Evolutionary conservation across 2,888 invertebrate genomes (phyloP).

Genomic region (Trachelus tabidus): DNA sequence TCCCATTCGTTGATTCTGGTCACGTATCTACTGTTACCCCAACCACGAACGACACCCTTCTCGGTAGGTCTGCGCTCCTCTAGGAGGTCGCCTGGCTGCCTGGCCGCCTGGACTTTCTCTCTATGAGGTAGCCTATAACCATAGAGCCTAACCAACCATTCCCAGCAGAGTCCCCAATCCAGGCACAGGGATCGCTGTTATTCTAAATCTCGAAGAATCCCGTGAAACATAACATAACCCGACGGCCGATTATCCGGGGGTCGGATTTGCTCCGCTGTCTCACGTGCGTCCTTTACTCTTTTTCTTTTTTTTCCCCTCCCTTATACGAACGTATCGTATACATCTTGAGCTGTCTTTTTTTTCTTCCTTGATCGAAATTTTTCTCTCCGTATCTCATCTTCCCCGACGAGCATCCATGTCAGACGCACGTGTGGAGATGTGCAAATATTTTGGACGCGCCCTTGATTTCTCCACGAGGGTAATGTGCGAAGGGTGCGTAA

Average conservation of each 20-base stretch:
- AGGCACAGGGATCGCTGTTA: background rate
- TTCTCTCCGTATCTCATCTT: background rate
- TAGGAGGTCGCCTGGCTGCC: background rate
- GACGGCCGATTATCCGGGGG: background rate
- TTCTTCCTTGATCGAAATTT: background rate
- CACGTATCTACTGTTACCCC: constrained; percentile 26
- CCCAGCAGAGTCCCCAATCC: background rate
- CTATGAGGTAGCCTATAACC: background rate
- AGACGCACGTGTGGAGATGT: background rate
- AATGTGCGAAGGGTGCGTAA: background rate
- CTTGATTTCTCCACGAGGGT: background rate
- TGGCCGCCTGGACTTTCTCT: background rate
- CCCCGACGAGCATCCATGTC: background rate
- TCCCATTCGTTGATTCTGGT: constrained; percentile 19
- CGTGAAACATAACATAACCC: background rate
- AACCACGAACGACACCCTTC: constrained; percentile 6
- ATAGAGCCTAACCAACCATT: background rate
- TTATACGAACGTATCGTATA: background rate
- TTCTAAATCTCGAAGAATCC: background rate
- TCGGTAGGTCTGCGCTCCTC: background rate
- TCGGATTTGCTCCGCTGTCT: background rate
- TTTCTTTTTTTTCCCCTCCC: background rate
- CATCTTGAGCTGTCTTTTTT: background rate
- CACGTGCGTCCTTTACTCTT: background rate
- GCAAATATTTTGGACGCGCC: background rate